Evolutionary conservation across 2,113 vertebrate genomes (phyloP), one percentile per base, ranked within the genome.

Genomic region (Thunnus thynnus): DNA sequence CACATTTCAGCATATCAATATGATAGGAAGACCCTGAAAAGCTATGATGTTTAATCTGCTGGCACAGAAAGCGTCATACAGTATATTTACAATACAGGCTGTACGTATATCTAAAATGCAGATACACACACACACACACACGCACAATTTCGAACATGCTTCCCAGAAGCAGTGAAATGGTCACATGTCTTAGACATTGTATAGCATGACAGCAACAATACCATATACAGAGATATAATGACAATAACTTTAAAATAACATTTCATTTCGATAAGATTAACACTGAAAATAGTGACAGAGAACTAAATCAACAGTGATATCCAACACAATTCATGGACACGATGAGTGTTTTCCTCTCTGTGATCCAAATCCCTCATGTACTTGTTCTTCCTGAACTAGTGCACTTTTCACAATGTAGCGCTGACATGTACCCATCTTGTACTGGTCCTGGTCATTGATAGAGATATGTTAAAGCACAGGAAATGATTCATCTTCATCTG

Each of bases 141-240:
- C 88, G 83, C 75, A 92, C 95, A 95, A 71, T 60, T 80, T 92
- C 85, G 88, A 94, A 95, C 94, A 95, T 67, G 97, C 98, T 99
- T 99, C 97, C 95, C 93, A 96, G 98, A 98, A 98, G 97, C 97
- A 95, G 95, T 97, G 97, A 96, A 97, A 97, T 98, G 96, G 91
- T 93, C 84, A 95, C 93, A 94, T 95, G 96, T 95, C 93, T 92
- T 96, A 95, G 94, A 96, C 96, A 96, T 96, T 87, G 89, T 95
- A 96, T 91, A 93, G 86, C 78, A 92, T 84, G 87, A 90, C 80
- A 80, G 84, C 82, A 84, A 82, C 69, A 70, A 83, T 77, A 83
- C 60, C 73, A 85, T 67, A 91, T 72, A 90, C 78, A 91, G 79
- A 74, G 54, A 85, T 72, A 88, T 81, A 80, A 85, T 76, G 65